Evolutionary conservation across 2,797 vertebrate species (phyloP), one percentile per base, ranked within the genome.

Genomic region (Linurgus olivaceus): DNA sequence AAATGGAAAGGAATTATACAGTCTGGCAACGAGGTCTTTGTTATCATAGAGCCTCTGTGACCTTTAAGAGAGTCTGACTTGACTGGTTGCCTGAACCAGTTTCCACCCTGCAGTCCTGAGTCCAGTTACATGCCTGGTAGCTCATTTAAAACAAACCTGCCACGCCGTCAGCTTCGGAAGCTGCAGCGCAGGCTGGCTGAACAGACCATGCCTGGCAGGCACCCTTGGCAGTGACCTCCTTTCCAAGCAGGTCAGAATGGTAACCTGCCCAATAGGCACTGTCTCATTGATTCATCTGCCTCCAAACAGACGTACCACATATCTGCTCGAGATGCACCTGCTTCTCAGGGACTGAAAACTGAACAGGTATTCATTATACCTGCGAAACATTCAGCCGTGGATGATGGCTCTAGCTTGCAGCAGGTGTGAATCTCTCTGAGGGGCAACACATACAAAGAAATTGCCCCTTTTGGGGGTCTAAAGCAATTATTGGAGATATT

Each of bases 171-270:
- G 58, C 50, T 47, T 79, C 7, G 2, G 71, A 57, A 90, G 66
- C 68, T 31, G 11, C 70, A 35, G 29, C 29, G 52, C 44, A 3
- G 38, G 72, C 75, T 95, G 96, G 57, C 62, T 90, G 94, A 95
- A 70, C 83, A 84, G 83, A 79, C 48, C 19, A 0, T 90, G 85
- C 96, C 97, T 88, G 20, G 14, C 21, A 87, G 96, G 91, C 80
- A 96, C 57, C 75, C 79, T 96, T 96, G 96, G 78, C 40, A 85
- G 77, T 96, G 97, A 96, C 97, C 96, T 97, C 90, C 88, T 97
- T 97, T 92, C 45, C 86, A 55, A 96, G 82, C 50, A 80, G 94
- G 94, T 95, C 94, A 93, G 55, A 93, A 77, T 10, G 76, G 58
- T 50, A 93, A 72, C 88, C 47, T 97, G 93, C 94, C 97, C 90